Percentiles rank a stretch among this genome's conserved stretches.
Evolutionary conservation across 2,888 invertebrate species (phyloP).

Genomic region (Azorinus chamasolen): DNA sequence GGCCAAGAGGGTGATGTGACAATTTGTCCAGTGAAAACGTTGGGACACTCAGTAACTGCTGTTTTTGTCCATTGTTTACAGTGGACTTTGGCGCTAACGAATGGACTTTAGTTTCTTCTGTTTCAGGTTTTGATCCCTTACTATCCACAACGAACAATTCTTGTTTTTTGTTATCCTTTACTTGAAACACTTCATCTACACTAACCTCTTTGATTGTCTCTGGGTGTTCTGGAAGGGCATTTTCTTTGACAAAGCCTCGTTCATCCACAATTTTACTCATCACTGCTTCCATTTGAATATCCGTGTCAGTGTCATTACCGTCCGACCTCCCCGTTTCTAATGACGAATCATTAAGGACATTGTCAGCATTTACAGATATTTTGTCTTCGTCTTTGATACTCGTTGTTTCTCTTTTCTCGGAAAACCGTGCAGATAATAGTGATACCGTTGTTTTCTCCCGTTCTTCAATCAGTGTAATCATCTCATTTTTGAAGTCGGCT

Average conservation of each 20-base stretch:
- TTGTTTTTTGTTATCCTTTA: too few relatives aligned
- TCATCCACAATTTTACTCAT: background rate
- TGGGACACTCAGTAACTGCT: conserved; percentile 37
- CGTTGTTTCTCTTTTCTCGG: background rate
- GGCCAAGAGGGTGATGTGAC: conserved; percentile 21
- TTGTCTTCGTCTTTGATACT: background rate
- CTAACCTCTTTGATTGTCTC: background rate
- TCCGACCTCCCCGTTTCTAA: background rate
- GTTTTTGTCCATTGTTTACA: conserved; percentile 1
- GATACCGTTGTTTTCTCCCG: conserved; percentile 14
- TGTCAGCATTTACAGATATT: too few relatives aligned
- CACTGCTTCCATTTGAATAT: conserved; percentile 17
- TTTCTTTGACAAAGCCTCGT: background rate
- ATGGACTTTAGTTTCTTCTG: too few relatives aligned
- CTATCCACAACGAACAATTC: too few relatives aligned
- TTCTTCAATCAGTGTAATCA: conserved; percentile 53
- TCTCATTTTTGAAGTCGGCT: conserved; percentile 34
- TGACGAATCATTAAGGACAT: background rate
- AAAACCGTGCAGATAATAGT: too few relatives aligned
- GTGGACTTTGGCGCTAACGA: too few relatives aligned
- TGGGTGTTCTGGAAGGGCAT: background rate
- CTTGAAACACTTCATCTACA: too few relatives aligned
- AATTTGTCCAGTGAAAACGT: conserved; percentile 42
- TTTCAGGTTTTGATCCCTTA: too few relatives aligned
- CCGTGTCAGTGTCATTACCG: conserved; percentile 1